phyloP scores from a whole-genome alignment of 1,140 invertebrate species.

The Drosophila pallidifrons region DNA sequence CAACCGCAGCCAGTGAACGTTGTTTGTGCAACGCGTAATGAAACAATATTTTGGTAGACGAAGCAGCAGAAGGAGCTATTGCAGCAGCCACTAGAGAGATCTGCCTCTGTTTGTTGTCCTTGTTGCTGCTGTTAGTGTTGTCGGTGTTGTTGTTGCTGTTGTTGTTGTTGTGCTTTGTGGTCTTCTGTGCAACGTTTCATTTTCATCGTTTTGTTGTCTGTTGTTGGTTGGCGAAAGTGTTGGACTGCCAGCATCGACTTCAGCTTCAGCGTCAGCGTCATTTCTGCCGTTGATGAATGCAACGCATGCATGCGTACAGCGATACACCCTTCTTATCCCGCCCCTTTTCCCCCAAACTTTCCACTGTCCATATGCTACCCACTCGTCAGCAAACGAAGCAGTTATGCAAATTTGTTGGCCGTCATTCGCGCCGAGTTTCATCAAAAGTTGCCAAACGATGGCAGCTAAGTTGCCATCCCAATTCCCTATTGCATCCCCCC shows the following conservation, averaged over 20 bases:
- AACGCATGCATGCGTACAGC: conserved; percentile 79
- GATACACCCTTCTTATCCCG: conserved; percentile 29
- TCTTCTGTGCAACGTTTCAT: conserved; percentile 68
- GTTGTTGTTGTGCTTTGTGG: conserved; percentile 56
- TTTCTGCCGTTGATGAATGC: conserved; percentile 75
- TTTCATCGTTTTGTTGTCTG: conserved; percentile 71
- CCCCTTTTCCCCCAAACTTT: neutral
- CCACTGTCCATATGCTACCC: conserved; percentile 9
- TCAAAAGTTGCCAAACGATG: conserved; percentile 65
- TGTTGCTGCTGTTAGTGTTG: conserved; percentile 11
- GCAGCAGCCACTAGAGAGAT: conserved; percentile 21
- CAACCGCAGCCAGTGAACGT: conserved; percentile 32
- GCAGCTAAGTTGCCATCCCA: conserved; percentile 31
- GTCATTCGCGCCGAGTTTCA: conserved; percentile 70
- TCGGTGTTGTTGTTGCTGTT: conserved; percentile 23
- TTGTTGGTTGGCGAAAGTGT: conserved; percentile 42
- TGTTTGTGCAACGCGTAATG: conserved; percentile 70
- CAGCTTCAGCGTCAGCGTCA: conserved; percentile 5
- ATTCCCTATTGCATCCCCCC: neutral
- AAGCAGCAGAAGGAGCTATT: conserved; percentile 20
- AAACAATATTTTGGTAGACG: conserved; percentile 69
- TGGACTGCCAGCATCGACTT: conserved; percentile 28
- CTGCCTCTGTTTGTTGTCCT: conserved; percentile 8
- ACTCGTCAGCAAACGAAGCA: conserved; percentile 59
- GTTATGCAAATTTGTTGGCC: conserved; percentile 80